Evolutionary conservation across 2,888 invertebrate species (phyloP).

Genomic region (Parthenolecanium corni): DNA sequence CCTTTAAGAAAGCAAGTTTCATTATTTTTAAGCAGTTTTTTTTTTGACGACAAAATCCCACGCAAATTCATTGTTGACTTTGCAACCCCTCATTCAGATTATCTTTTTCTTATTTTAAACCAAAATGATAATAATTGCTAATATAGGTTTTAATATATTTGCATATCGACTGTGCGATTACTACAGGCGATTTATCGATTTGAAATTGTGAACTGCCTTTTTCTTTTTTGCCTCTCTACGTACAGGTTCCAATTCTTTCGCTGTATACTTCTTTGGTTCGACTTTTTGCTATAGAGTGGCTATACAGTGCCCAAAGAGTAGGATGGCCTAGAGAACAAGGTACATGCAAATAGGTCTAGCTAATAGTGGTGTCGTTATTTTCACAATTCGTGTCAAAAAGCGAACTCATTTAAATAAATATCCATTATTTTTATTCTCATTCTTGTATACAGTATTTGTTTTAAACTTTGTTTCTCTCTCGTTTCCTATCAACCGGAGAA

Average conservation of each 20-base stretch:
- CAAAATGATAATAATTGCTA: constrained; percentile 26
- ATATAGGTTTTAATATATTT: constrained; percentile 25
- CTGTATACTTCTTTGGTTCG: no score
- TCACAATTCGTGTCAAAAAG: constrained; percentile 20
- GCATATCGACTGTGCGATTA: constrained; percentile 25
- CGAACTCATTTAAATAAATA: constrained; percentile 22
- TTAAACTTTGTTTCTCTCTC: no score
- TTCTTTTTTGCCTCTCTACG: background rate
- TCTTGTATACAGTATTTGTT: no score
- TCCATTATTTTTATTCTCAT: background rate
- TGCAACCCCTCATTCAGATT: background rate
- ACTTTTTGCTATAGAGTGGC: no score
- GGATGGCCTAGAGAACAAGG: no score
- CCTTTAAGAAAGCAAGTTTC: no score
- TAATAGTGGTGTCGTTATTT: background rate
- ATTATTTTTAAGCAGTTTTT: background rate
- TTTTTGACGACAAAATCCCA: constrained; percentile 14
- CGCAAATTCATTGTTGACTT: constrained; percentile 17
- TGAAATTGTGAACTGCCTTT: constrained; percentile 24
- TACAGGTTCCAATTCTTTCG: no score
- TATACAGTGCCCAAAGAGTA: no score
- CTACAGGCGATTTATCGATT: constrained; percentile 27
- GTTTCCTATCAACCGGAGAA: no score
- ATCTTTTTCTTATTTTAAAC: background rate
- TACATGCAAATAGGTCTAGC: no score